phyloP scores from a whole-genome alignment of 2,888 invertebrate genomes.

The Xanthostigma xanthostigma region DNA sequence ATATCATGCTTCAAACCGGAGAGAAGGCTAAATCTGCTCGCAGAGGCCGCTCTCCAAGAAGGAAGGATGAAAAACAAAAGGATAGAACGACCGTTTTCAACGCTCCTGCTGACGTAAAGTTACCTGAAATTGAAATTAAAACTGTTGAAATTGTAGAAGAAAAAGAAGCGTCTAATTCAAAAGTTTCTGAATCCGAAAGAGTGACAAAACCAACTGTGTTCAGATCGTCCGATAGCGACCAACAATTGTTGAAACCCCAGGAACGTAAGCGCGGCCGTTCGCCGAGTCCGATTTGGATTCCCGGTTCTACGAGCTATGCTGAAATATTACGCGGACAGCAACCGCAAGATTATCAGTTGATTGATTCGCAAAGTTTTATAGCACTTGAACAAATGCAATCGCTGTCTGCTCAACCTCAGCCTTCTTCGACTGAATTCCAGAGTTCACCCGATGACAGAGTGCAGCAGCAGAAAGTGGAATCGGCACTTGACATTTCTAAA shows the following conservation, averaged over 20 bases:
- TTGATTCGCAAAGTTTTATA: too few relatives aligned
- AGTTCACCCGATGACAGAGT: too few relatives aligned
- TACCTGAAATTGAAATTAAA: too few relatives aligned
- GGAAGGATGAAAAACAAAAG: slow-evolving; percentile 19
- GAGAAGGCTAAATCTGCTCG: slow-evolving; percentile 27
- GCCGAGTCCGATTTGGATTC: slow-evolving; percentile 57
- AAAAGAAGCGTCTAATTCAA: too few relatives aligned
- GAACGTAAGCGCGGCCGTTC: slow-evolving; percentile 34
- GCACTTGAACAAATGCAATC: too few relatives aligned
- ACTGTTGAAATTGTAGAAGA: too few relatives aligned
- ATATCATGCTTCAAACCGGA: slow-evolving; percentile 27
- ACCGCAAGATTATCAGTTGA: not conserved
- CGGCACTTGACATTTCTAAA: too few relatives aligned
- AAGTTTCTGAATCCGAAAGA: not conserved
- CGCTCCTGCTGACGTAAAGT: too few relatives aligned
- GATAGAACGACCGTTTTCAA: too few relatives aligned
- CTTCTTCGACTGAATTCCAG: too few relatives aligned
- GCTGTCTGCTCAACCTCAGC: too few relatives aligned
- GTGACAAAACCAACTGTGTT: slow-evolving; percentile 6
- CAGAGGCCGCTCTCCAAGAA: slow-evolving; percentile 36
- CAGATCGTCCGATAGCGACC: slow-evolving; percentile 7
- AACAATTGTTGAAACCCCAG: slow-evolving; percentile 16
- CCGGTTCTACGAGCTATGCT: slow-evolving; percentile 62
- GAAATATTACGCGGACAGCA: slow-evolving; percentile 56
- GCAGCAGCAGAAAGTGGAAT: too few relatives aligned